Conservation (phyloP, 2,113 vertebrate genomes). For the Tiliqua scincoides region DNA sequence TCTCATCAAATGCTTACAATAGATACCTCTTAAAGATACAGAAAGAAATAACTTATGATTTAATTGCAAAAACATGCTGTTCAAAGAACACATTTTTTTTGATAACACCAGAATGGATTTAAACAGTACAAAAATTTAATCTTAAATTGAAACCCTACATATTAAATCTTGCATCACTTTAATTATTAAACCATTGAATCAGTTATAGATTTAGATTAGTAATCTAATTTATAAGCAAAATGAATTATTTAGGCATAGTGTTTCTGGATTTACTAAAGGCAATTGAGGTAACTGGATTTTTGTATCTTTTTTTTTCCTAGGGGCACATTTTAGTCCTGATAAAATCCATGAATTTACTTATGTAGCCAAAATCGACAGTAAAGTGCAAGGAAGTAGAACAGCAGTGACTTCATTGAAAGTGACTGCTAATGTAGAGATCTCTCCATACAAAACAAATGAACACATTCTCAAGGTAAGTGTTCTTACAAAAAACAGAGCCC, state of each 20-base stretch:
- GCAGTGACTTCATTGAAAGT: slow-evolving; percentile 77
- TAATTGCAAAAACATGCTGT: neutral
- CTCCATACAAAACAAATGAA: slow-evolving; percentile 29
- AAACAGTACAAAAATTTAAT: neutral
- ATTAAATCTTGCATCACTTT: neutral
- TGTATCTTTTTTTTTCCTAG: slow-evolving; percentile 66
- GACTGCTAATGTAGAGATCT: slow-evolving; percentile 77
- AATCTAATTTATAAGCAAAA: no score
- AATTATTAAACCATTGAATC: neutral
- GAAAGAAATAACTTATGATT: neutral
- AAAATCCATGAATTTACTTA: slow-evolving; percentile 84
- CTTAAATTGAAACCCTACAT: neutral
- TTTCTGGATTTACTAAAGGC: neutral
- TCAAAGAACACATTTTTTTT: neutral
- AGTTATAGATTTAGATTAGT: no score
- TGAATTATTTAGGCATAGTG: neutral
- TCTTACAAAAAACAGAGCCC: neutral
- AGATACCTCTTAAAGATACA: neutral
- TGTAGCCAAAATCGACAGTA: slow-evolving; percentile 74
- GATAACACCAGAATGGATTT: neutral
- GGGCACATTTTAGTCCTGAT: slow-evolving; percentile 70
- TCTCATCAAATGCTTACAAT: neutral
- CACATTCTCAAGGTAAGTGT: slow-evolving; percentile 77
- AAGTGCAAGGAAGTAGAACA: slow-evolving; percentile 78
- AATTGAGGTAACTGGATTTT: neutral